Evolutionary conservation across 2,113 vertebrate genomes (phyloP).

Genomic region (Gasterosteus aculeatus): DNA sequence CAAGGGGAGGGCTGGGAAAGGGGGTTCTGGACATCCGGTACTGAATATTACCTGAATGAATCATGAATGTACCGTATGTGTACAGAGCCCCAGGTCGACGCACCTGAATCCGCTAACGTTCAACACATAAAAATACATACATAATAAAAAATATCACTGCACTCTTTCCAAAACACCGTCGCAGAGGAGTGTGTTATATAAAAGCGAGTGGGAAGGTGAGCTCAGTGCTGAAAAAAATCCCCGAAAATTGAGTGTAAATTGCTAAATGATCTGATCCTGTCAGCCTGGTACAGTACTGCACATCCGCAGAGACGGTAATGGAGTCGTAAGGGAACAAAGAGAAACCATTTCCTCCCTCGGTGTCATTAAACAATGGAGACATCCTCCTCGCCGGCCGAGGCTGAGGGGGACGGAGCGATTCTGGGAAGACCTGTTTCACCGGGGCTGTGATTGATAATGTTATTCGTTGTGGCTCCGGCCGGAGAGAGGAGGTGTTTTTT

Average conservation of each 20-base stretch:
- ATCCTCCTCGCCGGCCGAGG: slow-evolving; percentile 51
- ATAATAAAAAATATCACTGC: slow-evolving; percentile 37
- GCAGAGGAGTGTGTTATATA: slow-evolving; percentile 66
- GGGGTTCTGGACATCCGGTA: slow-evolving; percentile 21
- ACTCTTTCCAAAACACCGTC: slow-evolving; percentile 28
- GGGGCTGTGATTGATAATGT: slow-evolving; percentile 50
- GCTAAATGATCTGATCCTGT: slow-evolving; percentile 58
- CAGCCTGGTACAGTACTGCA: slow-evolving; percentile 32
- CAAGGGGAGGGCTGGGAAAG: not conserved
- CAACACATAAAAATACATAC: slow-evolving; percentile 26
- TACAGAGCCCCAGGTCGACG: not conserved
- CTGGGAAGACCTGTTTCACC: slow-evolving; percentile 36
- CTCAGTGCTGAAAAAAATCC: slow-evolving; percentile 42
- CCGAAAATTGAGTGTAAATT: slow-evolving; percentile 36
- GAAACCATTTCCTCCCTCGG: slow-evolving; percentile 53
- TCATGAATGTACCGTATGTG: not conserved
- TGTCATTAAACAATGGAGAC: slow-evolving; percentile 66
- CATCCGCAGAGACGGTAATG: slow-evolving; percentile 43
- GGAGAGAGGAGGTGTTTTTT: not conserved
- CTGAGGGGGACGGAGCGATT: slow-evolving; percentile 46
- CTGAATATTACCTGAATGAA: slow-evolving; percentile 22
- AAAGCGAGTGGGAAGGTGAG: slow-evolving; percentile 67
- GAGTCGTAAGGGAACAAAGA: slow-evolving; percentile 64
- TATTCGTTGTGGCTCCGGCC: slow-evolving; percentile 21
- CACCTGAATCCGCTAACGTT: slow-evolving; percentile 15